Base-by-base conservation (phyloP, 2,888 invertebrate species). In the Latheticus oryzae region DNA sequence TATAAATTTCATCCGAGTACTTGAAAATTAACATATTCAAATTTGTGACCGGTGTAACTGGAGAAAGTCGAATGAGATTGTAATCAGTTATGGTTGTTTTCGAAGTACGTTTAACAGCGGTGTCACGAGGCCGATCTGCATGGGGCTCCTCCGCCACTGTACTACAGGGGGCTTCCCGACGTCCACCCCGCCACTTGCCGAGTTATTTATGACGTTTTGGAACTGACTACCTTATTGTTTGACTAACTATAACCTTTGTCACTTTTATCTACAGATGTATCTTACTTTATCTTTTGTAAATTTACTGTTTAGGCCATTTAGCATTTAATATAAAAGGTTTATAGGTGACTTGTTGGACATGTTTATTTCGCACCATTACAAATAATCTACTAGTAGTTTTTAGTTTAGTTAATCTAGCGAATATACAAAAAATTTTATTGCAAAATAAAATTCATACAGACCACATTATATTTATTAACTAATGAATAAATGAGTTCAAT, bases 231-330 rank as follows among this genome's bases (percentile, higher is more conserved):
- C 74, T 77, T 75, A 78, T 78, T 78, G 77, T 78, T 78, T 76
- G 77, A 75, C 75, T 75, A 76, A 77, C 77, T 76, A 76, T 76
- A 76, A 75, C 76, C 76, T 78, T 76, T 77, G 77, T 78, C 77
- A 77, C 73, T 71, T 66, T 75, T 78, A 78, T 78, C 78, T 77
- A 73, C 74, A 72, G 70, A 74, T 77, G 77, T 77, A 76, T 77
- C 76, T 76, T 64, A 61, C 69, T 76, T 76, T 78, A 77, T 77
- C 77, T 77, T 72, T 73, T 75, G 75, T 76, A 76, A 77, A 77
- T 77, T 78, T 77, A 76, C 72, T 76, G 76, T 77, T 77, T 76
- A 75, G 72, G 72, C 72, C 73, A 70, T 77, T 76, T 74, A 74
- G 69, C 68, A 72, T 71, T 73, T 73, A 70, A 71, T 73, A 68